Evolutionary conservation across 1,140 invertebrate genomes (phyloP).

Genomic region (Nomia melanderi): DNA sequence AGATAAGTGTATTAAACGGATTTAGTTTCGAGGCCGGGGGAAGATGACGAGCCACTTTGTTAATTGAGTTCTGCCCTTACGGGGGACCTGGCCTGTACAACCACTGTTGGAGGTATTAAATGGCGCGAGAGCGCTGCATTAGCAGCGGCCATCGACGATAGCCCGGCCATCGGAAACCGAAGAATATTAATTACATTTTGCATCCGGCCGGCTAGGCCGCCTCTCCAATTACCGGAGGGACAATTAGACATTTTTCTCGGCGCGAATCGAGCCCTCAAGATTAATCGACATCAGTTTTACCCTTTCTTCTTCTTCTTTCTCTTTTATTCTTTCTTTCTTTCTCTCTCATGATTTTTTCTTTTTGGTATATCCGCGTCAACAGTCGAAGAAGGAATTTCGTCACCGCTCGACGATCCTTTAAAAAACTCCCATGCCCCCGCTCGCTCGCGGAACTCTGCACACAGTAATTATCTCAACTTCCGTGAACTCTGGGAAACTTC

Average conservation of each 20-base stretch:
- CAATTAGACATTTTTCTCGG: background rate
- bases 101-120: constrained; percentile 54
- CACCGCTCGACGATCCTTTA: background rate
- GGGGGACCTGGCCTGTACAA: constrained; percentile 16
- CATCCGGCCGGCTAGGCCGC: no score
- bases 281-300: background rate
- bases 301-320: no score
- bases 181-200: constrained; percentile 42
- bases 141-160: constrained; percentile 31
- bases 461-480: constrained; percentile 42
- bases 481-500: constrained; percentile 49
- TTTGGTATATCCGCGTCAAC: no score
- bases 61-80: constrained; percentile 62
- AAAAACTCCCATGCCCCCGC: background rate
- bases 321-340: background rate
- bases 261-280: background rate
- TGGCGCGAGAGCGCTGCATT: constrained; percentile 52
- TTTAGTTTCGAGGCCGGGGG: constrained; percentile 62
- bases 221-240: constrained; percentile 7
- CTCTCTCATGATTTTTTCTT: background rate
- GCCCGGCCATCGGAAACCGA: constrained; percentile 15
- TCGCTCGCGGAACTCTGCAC: background rate
- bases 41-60: constrained; percentile 69
- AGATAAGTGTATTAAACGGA: constrained; percentile 70
- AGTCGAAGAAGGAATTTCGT: background rate